Conservation (phyloP, 1,140 invertebrate genomes). For the Lordiphosa mommai region DNA sequence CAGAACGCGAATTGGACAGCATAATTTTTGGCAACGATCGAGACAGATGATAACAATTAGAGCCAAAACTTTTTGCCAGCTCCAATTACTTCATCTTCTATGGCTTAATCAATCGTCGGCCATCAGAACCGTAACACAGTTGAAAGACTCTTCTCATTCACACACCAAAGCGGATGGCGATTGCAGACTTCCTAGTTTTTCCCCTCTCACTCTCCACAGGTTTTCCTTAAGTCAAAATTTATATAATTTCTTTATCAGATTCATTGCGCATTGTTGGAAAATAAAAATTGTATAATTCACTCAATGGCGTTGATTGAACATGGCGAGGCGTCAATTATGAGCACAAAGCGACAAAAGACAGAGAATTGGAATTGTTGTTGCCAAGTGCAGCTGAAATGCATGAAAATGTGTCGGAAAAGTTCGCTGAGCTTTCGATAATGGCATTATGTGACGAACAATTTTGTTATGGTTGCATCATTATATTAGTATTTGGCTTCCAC, state of each 20-base stretch:
- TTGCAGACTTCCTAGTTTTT: slow-evolving; percentile 58
- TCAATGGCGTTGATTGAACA: slow-evolving; percentile 34
- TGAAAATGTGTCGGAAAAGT: slow-evolving; percentile 41
- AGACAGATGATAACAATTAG: slow-evolving; percentile 56
- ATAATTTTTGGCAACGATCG: slow-evolving; percentile 55
- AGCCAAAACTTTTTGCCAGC: slow-evolving; percentile 34
- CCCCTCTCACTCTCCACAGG: slow-evolving; percentile 18
- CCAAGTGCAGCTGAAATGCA: slow-evolving; percentile 39
- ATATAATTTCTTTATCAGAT: slow-evolving; percentile 74
- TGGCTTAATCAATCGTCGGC: slow-evolving; percentile 48
- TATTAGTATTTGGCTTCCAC: slow-evolving; percentile 31
- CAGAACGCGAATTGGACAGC: slow-evolving; percentile 12
- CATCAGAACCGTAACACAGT: slow-evolving; percentile 18
- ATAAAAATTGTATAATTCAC: slow-evolving; percentile 54
- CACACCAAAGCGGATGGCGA: slow-evolving; percentile 49
- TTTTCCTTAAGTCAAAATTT: slow-evolving; percentile 60
- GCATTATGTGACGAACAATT: slow-evolving; percentile 55
- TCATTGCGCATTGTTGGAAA: slow-evolving; percentile 43
- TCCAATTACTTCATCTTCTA: slow-evolving; percentile 54
- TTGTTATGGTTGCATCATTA: slow-evolving; percentile 53
- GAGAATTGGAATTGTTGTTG: slow-evolving; percentile 18
- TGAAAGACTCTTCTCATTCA: slow-evolving; percentile 36
- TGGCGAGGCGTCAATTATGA: slow-evolving; percentile 42
- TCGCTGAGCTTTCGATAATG: slow-evolving; percentile 69
- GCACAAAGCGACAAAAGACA: slow-evolving; percentile 45